Conservation (phyloP, 1,140 invertebrate species). For the Pogonus chalceus region DNA sequence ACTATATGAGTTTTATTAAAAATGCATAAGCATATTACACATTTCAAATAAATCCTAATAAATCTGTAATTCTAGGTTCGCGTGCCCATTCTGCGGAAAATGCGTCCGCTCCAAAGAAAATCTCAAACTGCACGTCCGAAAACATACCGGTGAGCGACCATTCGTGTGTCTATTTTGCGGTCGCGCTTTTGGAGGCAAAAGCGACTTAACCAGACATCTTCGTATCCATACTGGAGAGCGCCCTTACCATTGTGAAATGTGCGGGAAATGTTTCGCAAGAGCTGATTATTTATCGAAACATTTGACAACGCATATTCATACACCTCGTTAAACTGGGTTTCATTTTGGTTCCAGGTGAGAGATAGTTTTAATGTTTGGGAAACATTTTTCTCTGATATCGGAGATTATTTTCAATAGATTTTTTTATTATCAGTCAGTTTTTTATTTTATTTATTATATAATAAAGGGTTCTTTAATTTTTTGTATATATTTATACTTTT, state of each 20-base stretch:
- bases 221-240: constrained; percentile 78
- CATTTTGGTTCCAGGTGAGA: background rate
- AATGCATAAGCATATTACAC: no score
- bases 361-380: no score
- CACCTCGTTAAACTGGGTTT: constrained; percentile 38
- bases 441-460: no score
- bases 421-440: no score
- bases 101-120: constrained; percentile 82
- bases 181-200: constrained; percentile 76
- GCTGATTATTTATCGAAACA: constrained; percentile 87
- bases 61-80: no score
- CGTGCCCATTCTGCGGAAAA: constrained; percentile 81
- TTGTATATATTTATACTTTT: no score
- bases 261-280: constrained; percentile 80
- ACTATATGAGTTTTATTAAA: no score
- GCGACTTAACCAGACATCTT: constrained; percentile 73
- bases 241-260: constrained; percentile 82
- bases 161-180: constrained; percentile 81
- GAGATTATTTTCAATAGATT: no score
- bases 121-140: constrained; percentile 76
- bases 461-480: no score
- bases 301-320: constrained; percentile 77
- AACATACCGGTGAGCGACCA: constrained; percentile 78
- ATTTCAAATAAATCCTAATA: constrained; percentile 14
- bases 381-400: no score